Evolutionary conservation across 2,113 vertebrate species (phyloP).

Genomic region (Pseudonaja textilis): DNA sequence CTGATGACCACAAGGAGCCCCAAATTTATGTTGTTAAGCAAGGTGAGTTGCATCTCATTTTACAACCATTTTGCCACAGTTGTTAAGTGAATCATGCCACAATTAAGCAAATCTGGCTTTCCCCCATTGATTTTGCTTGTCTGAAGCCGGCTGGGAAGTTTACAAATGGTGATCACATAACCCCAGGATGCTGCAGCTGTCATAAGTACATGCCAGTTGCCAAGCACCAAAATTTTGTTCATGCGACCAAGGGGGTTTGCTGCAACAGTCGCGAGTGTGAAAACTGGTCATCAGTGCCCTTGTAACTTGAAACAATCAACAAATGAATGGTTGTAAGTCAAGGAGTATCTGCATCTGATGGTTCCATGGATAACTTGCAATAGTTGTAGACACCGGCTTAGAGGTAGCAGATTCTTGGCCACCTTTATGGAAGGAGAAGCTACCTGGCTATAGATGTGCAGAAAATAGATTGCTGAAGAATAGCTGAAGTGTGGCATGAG

Average conservation of each 20-base stretch:
- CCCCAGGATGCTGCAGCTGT: no score
- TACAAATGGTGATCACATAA: no score
- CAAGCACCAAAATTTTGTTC: background rate
- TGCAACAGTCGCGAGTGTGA: background rate
- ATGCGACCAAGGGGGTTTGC: background rate
- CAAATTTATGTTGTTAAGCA: no score
- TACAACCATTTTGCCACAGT: no score
- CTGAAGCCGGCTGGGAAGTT: no score
- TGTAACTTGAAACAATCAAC: background rate
- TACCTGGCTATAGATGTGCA: background rate
- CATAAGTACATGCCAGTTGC: background rate
- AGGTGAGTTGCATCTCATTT: no score
- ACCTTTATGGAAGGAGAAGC: background rate
- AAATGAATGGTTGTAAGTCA: background rate
- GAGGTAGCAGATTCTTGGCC: background rate
- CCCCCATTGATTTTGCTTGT: no score
- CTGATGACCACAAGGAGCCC: no score
- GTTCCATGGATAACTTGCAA: background rate
- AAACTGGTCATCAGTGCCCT: background rate
- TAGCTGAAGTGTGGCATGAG: background rate
- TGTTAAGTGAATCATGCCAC: no score
- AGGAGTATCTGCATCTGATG: background rate
- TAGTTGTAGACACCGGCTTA: background rate
- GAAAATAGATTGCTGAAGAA: background rate
- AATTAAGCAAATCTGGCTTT: no score